phyloP scores from a whole-genome alignment of 2,113 vertebrate genomes.

The Ivindomyrus marchei region DNA sequence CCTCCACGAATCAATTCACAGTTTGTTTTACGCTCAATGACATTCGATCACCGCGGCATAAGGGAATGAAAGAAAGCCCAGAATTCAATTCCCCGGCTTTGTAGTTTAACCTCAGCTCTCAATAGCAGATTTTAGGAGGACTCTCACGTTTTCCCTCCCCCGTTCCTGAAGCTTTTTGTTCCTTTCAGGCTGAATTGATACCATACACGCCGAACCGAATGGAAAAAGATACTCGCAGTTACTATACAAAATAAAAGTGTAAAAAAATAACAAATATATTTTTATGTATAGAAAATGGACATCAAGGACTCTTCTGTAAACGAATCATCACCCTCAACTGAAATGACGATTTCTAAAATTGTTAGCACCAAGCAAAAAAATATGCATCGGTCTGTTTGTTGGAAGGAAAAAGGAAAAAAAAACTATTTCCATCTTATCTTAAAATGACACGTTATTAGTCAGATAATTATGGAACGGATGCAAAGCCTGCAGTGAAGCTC shows the following conservation, averaged over 20 bases:
- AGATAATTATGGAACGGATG: not conserved
- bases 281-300: not conserved
- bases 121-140: not conserved
- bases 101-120: not conserved
- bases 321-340: not conserved
- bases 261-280: not conserved
- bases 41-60: not conserved
- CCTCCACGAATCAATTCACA: not conserved
- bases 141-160: not conserved
- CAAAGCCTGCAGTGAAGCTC: not conserved
- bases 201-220: not conserved
- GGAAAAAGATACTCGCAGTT: not conserved
- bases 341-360: not conserved
- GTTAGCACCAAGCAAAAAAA: not conserved
- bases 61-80: not conserved
- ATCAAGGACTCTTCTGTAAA: not conserved
- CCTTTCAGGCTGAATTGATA: not conserved
- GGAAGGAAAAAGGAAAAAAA: not conserved
- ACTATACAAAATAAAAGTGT: not conserved
- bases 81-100: conserved; percentile 1
- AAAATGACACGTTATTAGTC: not conserved
- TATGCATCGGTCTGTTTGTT: not conserved
- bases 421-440: not conserved
- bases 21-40: conserved; percentile 1
- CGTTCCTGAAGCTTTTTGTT: not conserved